Base-by-base conservation (phyloP, 2,888 invertebrate genomes). In the Ichneumoninae sp. region DNA sequence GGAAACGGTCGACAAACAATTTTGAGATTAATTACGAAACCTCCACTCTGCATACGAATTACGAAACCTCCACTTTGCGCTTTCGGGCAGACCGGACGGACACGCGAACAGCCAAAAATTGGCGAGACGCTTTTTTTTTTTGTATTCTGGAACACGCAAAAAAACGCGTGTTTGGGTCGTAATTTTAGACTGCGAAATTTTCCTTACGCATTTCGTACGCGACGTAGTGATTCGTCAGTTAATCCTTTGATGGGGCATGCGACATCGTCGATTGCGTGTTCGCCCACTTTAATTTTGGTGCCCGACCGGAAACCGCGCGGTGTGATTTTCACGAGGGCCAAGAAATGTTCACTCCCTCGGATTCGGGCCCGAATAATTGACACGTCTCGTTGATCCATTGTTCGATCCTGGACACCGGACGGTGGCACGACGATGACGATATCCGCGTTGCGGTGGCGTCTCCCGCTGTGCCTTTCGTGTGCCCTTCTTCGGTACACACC, bases 351-450 rank as follows among this genome's bases (percentile, higher is more conserved):
- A 57, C 57, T 7, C 57, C 57, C 57, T 26, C 26, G 30, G 73
- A 66, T 60, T 65, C 86, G 86, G 84, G 76, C 85, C 77, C 75
- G 82, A 83, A 77, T 85, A 88, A 91, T 87, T 90, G 89, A 89
- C 88, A 88, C 88, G 88, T 91, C 90, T 88, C 85, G 85, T 81
- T 19, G 50, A 22, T 8, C 81, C 50, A 81, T 73, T 81, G 69
- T 70, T 26, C 13, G 57, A 22, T 57, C 26, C 57, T 57, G 57
- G 57, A 57, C 57, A 57, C 26, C 57, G 57, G 57, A 57, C 57
- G 57, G 57, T 57, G 26, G 57, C 13, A n/a, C 57, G 57, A 60
- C 57, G 57, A 44, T 40, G 60, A 60, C 73, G 44, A 73, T n/a
- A 44, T 73, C 73, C 73, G 44, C 57, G 44, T 7, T 73, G 19